Evolutionary conservation across 2,888 invertebrate species (phyloP), one percentile per base, ranked within the genome.

Genomic region (Trachelus iudaicus): DNA sequence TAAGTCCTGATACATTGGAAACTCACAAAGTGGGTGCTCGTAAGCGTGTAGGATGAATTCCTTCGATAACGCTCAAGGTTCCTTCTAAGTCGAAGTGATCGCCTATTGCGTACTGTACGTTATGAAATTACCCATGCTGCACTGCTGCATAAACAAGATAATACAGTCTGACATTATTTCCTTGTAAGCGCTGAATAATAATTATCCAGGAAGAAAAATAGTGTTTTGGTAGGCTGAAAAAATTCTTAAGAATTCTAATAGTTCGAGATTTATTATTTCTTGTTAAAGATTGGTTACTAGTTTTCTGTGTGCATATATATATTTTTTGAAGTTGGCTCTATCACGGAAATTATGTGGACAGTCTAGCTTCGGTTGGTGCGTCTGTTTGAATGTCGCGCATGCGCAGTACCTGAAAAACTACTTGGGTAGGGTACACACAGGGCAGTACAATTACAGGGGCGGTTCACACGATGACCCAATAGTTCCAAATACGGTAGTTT

Each of bases 401-500:
- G 40, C 40, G 23, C 40, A 56, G 40, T 56, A 23, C 23, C 23
- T 9, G 40, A 6, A 23, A 56, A 56, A 56, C 9, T 56, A 56
- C 23, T 56, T 56, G 9, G 56, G 23, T 23, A 23, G 23, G 9
- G 23, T 56, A 56, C 56, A 56, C 56, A 23, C 56, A 23, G 56
- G 56, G 23, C 74, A 56, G 34, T 37, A 68, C 76, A 73, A 68
- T 23, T 35, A 76, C 23, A 68, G 30, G 11, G 34, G 34, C 56
- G 15, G 23, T 56, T 33, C 71, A n/a, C 31, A 71, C 71, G 71
- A 79, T 80, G 79, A 79, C 80, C 79, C 81, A 84, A 84, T 81
- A 80, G 79, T 37, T 73, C 83, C 83, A 81, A 83, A 84, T 84
- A 82, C 71, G 82, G 83, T 30, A 75, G 56, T 56, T 56, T 56